phyloP scores from a whole-genome alignment of 2,888 invertebrate genomes.

The Cinara cedri region DNA sequence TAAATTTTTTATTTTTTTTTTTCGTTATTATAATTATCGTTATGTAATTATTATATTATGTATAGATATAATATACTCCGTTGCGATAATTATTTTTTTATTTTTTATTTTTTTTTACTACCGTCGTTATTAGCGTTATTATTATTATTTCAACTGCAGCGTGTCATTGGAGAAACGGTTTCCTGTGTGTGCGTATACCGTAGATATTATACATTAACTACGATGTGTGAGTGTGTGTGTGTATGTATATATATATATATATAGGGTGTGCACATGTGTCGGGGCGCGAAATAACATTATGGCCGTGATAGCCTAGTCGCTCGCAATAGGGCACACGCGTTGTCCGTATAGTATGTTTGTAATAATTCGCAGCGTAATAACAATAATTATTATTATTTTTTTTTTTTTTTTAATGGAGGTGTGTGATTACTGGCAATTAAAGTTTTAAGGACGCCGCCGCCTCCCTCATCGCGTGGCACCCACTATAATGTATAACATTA shows the following conservation, averaged over 20 bases:
- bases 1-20: conserved; percentile 15
- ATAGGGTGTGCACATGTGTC: not conserved
- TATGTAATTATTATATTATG: not conserved
- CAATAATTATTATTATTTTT: not conserved
- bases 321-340: conserved; percentile 40
- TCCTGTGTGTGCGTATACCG: conserved; percentile 25
- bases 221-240: not conserved
- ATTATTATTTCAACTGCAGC: conserved; percentile 23
- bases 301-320: conserved; percentile 26
- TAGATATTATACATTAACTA: too few species aligned
- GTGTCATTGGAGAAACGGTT: conserved; percentile 53
- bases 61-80: too few species aligned
- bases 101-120: conserved; percentile 1
- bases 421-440: conserved; percentile 53
- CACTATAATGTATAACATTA: not conserved
- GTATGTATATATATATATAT: not conserved
- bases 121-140: not conserved
- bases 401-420: conserved; percentile 25
- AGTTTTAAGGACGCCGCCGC: conserved; percentile 31
- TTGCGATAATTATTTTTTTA: conserved; percentile 30
- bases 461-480: not conserved
- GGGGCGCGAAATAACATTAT: conserved; percentile 47
- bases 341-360: not conserved
- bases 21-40: conserved; percentile 25
- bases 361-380: conserved; percentile 11